These are phyloP conservation scores for Brachyopa scutellaris DNA, from an alignment of 2,888 invertebrate species.

Conservation along the genomic window DNA sequence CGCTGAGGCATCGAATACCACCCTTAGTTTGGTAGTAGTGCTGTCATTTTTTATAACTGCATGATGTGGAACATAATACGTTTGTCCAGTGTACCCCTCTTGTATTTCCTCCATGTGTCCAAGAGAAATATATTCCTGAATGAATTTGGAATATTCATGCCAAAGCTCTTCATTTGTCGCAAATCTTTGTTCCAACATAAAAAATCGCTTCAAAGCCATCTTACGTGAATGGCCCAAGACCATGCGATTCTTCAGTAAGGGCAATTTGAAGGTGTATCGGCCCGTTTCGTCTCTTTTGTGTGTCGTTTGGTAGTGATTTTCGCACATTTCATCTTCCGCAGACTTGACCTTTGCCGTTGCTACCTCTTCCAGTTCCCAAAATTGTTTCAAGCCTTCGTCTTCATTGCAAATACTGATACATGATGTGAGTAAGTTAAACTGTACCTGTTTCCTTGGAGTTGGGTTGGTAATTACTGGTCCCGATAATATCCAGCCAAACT, in stretches of 20 bases:
- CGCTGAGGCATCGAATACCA: too few relatives aligned
- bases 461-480: background rate
- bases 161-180: background rate
- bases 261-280: too few relatives aligned
- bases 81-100: too few relatives aligned
- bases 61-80: too few relatives aligned
- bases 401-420: slow-evolving; percentile 14
- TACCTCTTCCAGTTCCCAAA: slow-evolving; percentile 25
- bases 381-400: slow-evolving; percentile 16
- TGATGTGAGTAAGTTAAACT: background rate
- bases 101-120: slow-evolving; percentile 14
- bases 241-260: slow-evolving; percentile 13
- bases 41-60: background rate
- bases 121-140: slow-evolving; percentile 19
- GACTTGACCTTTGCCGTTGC: background rate
- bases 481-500: too few relatives aligned
- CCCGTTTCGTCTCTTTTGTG: slow-evolving; percentile 1
- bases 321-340: slow-evolving; percentile 33
- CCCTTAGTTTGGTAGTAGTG: too few relatives aligned
- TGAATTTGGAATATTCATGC: slow-evolving; percentile 15
- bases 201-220: slow-evolving; percentile 11
- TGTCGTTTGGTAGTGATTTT: slow-evolving; percentile 1
- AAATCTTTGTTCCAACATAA: slow-evolving; percentile 11
- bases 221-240: slow-evolving; percentile 21
- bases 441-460: background rate